A percentile compares a stretch with the other conserved stretches of the same genome.
phyloP scores from a whole-genome alignment of 2,797 vertebrate species.

The Paedocypris micromegethes region DNA sequence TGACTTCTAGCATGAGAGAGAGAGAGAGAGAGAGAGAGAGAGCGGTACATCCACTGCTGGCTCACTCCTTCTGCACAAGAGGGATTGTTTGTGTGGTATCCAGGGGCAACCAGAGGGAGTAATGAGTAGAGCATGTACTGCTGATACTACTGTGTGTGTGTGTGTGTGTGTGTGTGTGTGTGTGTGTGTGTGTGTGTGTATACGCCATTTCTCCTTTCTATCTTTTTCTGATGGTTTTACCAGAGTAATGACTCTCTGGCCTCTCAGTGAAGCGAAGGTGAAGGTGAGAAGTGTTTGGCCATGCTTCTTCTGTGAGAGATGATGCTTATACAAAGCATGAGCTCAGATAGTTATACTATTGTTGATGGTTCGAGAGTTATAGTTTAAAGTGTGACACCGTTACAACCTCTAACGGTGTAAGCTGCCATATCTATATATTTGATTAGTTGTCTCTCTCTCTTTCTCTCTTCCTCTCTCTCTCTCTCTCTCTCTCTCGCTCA shows the following conservation, averaged over 20 bases:
- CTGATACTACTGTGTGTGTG: conserved; percentile 53
- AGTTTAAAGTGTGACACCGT: too few species aligned
- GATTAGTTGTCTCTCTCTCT: too few species aligned
- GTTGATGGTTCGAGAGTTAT: too few species aligned
- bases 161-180: conserved; percentile 46
- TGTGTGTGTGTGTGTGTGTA: conserved; percentile 59
- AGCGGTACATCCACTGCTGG: conserved; percentile 68
- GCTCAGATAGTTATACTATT: too few species aligned
- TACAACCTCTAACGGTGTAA: too few species aligned
- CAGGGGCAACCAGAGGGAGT: conserved; percentile 62
- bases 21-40: conserved; percentile 16
- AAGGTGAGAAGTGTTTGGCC: conserved; percentile 46
- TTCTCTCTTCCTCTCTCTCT: too few species aligned
- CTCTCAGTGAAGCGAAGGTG: conserved; percentile 60
- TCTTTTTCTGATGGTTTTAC: conserved; percentile 71
- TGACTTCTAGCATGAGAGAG: conserved; percentile 33
- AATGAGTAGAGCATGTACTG: conserved; percentile 61
- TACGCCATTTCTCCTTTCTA: conserved; percentile 51
- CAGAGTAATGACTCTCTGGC: conserved; percentile 77
- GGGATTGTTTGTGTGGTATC: conserved; percentile 76
- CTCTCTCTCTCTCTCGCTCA: too few species aligned
- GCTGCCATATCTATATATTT: too few species aligned
- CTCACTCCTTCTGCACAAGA: conserved; percentile 71
- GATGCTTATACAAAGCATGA: too few species aligned
- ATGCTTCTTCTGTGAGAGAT: too few species aligned